Conservation (phyloP, 2,113 vertebrate genomes). For the Campylomormyrus tamandua region DNA sequence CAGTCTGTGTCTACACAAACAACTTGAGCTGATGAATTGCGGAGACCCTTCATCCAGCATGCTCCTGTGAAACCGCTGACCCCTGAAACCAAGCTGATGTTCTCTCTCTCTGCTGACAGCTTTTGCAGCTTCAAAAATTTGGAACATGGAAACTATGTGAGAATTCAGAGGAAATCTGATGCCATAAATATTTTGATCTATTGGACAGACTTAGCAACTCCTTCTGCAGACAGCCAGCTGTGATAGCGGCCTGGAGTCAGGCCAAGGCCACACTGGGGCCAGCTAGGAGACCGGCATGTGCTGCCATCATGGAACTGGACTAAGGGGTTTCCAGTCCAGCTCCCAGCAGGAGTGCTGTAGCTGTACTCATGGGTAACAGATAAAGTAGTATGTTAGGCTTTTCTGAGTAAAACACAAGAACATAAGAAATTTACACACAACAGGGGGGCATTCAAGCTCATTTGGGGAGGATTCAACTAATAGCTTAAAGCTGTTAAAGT, state of each 20-base stretch:
- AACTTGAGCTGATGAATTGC: conserved; percentile 30
- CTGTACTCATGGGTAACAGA: neutral
- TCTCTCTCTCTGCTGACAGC: conserved; percentile 17
- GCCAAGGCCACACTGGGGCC: conserved; percentile 22
- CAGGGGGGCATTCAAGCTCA: no score
- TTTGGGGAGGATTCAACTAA: no score
- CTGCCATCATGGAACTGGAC: conserved; percentile 19
- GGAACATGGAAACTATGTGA: conserved; percentile 14
- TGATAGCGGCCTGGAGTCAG: neutral
- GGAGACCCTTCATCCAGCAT: conserved; percentile 30
- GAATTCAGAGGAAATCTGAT: conserved; percentile 29
- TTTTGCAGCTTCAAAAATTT: conserved; percentile 20
- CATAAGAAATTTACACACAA: no score
- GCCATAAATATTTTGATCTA: conserved; percentile 41
- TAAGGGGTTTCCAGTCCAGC: neutral
- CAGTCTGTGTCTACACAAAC: conserved; percentile 38
- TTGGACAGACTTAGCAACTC: conserved; percentile 39
- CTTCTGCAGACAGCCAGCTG: conserved; percentile 28
- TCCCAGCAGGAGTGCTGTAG: neutral
- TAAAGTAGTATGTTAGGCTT: neutral
- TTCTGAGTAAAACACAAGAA: neutral
- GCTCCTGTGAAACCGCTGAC: conserved; percentile 42
- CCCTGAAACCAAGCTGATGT: conserved; percentile 25
- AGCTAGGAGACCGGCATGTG: conserved; percentile 21
- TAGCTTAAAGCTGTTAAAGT: no score